Base-by-base conservation (phyloP, 2,888 invertebrate genomes). In the Caenorhabditis drosophilae region DNA sequence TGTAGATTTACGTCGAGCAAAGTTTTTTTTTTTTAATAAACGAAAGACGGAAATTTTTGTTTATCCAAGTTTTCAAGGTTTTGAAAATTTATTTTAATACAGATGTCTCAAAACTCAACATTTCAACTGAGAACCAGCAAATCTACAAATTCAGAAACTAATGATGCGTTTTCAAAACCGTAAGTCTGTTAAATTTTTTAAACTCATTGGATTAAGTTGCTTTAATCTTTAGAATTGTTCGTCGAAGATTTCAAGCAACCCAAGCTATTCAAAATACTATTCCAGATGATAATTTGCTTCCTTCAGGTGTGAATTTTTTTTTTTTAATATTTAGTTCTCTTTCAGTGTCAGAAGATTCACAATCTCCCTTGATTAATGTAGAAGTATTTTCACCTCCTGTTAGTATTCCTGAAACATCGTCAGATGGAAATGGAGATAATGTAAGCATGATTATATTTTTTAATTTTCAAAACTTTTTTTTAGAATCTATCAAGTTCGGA, bases 141-240 rank as follows among this genome's bases (percentile, higher is more conserved):
- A n/a, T n/a, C n/a, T n/a, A n/a, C n/a, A n/a, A n/a, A n/a, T n/a
- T n/a, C n/a, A 4, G 66, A 73, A 9, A 58, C 55, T 12, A 64
- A 73, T 45, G 62, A 64, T 18, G 70, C 71, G 3, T 75, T 75
- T 42, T 73, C 73, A 2, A 73, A 70, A 50, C 73, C 76, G 76
- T 76, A 56, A 56, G 74, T 67, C 25, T 51, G 40, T n/a, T 16
- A 18, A 40, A 36, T 15, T 7, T 36, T 7, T 15, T 4, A 36
- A 36, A 7, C 16, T 15, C 31, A 6, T 7, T 4, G n/a, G n/a
- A 31, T 53, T 31, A 34, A 53, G 16, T 3, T 9, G 27, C 25
- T 18, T 34, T 44, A 9, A 23, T 49, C 41, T 58, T 35, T 26
- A 67, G 67, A 48, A 55, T 67, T 25, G 50, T 67, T 20, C 20